Evolutionary conservation across 1,140 invertebrate genomes (phyloP).

Genomic region (Trichogramma pretiosum): DNA sequence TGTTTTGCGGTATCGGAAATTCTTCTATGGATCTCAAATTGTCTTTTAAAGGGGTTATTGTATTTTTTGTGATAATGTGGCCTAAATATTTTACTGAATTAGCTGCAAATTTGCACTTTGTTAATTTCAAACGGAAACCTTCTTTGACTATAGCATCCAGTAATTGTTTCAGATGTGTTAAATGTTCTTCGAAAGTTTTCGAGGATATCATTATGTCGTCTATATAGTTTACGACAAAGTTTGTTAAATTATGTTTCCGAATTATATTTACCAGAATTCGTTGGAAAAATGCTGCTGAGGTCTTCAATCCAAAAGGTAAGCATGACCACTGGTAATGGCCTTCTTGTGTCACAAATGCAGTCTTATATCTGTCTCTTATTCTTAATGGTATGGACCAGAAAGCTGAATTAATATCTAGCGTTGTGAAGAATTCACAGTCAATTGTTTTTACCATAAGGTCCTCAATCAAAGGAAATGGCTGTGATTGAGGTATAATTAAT

Average conservation of each 20-base stretch:
- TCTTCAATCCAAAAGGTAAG: constrained; percentile 27
- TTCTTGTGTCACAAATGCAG: constrained; percentile 26
- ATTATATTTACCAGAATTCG: constrained; percentile 20
- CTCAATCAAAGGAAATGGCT: constrained; percentile 36
- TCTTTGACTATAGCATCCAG: constrained; percentile 6
- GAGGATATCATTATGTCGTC: constrained; percentile 23
- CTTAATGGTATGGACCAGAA: constrained; percentile 36
- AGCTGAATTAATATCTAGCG: constrained; percentile 35
- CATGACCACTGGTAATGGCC: constrained; percentile 26
- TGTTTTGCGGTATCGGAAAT: not conserved
- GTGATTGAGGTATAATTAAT: constrained; percentile 24
- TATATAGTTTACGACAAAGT: constrained; percentile 22
- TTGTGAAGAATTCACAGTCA: constrained; percentile 32
- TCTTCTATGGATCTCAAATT: constrained; percentile 19
- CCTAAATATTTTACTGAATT: constrained; percentile 17
- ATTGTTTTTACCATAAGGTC: constrained; percentile 20
- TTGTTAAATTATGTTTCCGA: constrained; percentile 20
- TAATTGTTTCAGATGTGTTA: constrained; percentile 13
- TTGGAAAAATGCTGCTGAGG: constrained; percentile 21
- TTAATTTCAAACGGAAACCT: constrained; percentile 3
- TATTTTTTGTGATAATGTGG: constrained; percentile 13
- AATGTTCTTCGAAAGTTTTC: constrained; percentile 22
- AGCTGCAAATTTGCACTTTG: constrained; percentile 15
- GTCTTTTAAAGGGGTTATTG: constrained; percentile 17
- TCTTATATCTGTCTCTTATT: constrained; percentile 31